Evolutionary conservation across 2,888 invertebrate species (phyloP).

Genomic region (Alsophila aescularia): DNA sequence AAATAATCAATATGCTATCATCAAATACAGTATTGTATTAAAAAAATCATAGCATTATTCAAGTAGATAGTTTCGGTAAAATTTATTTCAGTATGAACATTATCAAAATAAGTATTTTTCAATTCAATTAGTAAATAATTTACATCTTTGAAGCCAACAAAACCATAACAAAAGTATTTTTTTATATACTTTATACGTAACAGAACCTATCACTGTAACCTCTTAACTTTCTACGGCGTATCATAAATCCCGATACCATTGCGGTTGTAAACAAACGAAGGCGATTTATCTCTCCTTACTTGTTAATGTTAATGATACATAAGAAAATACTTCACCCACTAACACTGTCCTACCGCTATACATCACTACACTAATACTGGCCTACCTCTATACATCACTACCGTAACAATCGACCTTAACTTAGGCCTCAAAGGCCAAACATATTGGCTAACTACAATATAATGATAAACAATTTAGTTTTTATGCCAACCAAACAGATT

Average conservation of each 20-base stretch:
- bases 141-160: not conserved
- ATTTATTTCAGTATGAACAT: too few relatives aligned
- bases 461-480: conserved; percentile 18
- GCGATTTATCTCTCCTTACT: conserved; percentile 23
- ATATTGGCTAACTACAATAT: conserved; percentile 15
- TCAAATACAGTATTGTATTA: too few relatives aligned
- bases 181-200: conserved; percentile 21
- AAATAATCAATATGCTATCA: too few relatives aligned
- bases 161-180: conserved; percentile 9
- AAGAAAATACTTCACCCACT: conserved; percentile 23
- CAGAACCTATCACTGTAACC: conserved; percentile 2
- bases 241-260: conserved; percentile 21
- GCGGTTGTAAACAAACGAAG: conserved; percentile 22
- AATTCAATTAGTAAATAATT: too few relatives aligned
- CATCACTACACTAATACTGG: conserved; percentile 10
- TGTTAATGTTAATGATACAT: conserved; percentile 21
- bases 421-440: conserved; percentile 27
- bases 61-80: too few relatives aligned
- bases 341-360: conserved; percentile 23
- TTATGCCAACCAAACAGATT: conserved; percentile 15
- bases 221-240: conserved; percentile 23
- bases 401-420: conserved; percentile 33
- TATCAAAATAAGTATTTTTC: too few relatives aligned
- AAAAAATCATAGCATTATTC: too few relatives aligned
- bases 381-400: conserved; percentile 26